Percentiles rank a stretch among this genome's conserved stretches.
Evolutionary conservation across 2,888 invertebrate species (phyloP).

Genomic region (Pristionchus arcanus): DNA sequence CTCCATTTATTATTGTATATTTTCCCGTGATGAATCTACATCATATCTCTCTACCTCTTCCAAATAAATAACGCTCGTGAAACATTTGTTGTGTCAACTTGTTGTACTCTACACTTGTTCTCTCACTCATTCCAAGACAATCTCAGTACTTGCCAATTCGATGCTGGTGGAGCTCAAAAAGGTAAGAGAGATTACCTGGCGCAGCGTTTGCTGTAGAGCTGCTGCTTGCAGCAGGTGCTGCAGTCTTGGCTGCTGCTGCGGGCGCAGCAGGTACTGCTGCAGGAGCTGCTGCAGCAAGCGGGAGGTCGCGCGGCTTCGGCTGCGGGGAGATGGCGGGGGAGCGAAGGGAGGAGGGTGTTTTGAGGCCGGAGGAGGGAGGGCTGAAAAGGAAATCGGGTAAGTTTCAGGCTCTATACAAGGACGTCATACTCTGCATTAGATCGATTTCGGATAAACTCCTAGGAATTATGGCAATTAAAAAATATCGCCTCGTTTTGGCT

Average conservation of each 20-base stretch:
- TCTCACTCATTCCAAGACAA: too few species aligned
- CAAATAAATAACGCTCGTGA: not conserved
- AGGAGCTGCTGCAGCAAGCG: not conserved
- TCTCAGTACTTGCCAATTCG: not conserved
- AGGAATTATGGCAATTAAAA: too few species aligned
- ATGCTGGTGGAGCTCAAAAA: not conserved
- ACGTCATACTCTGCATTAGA: too few species aligned
- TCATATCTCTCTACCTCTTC: not conserved
- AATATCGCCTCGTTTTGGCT: too few species aligned
- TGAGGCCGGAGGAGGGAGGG: slow-evolving; percentile 6
- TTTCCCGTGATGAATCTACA: too few species aligned
- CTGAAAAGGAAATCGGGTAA: not conserved
- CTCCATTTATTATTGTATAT: too few species aligned
- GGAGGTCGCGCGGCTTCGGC: not conserved
- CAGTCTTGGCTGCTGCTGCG: not conserved
- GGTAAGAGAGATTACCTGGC: not conserved
- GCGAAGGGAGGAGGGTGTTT: not conserved
- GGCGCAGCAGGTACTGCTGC: not conserved
- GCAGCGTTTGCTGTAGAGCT: not conserved
- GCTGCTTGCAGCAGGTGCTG: not conserved
- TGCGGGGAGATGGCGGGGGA: slow-evolving; percentile 36
- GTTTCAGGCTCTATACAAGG: too few species aligned
- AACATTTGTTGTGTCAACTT: too few species aligned
- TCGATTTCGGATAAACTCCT: too few species aligned
- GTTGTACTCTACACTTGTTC: too few species aligned